Base-by-base conservation (phyloP, 2,797 vertebrate genomes). In the Macroramphosus scolopax region DNA sequence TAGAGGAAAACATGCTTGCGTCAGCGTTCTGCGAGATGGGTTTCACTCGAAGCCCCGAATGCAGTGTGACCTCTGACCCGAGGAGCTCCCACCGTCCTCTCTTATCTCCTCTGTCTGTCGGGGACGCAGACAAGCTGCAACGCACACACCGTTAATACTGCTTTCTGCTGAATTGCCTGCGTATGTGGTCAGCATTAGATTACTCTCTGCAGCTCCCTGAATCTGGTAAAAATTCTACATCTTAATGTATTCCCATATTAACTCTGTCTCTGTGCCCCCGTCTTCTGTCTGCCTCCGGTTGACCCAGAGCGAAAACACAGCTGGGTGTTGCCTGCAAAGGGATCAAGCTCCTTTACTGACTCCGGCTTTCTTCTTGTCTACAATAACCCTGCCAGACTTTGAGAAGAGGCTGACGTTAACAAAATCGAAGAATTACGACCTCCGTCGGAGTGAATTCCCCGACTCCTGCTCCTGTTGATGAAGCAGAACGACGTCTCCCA, bases 1-100 rank as follows among this genome's bases (percentile, higher is more conserved):
- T 83, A 81, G 66, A 80, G n/a, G n/a, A 81, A 88, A 80, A 86
- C 43, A 63, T 81, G 85, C 87, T 79, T 32, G 69, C 78, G 56
- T 75, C 82, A 85, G 88, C 87, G 60, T 66, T 82, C 78, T 31
- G 38, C 9, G 32, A 82, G 80, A 82, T 61, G 74, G 65, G 59
- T 71, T 85, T 80, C 78, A 77, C 78, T 81, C 44, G 81, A n/a
- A 77, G 80, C 46, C 52, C 32, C 35, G 51, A 61, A 57, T 48
- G 58, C 60, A 54, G 52, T 7, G 20, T 76, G 75, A 71, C 82
- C 72, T 79, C 70, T 86, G 82, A 88, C 49, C 40, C 14, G 66
- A 42, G 78, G 51, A 53, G 75, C 64, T 86, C 37, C 53, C 10
- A 64, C 77, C 68, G 44, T 74, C 67, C 69, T 53, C 36, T 50